Evolutionary conservation across 2,113 vertebrate genomes (phyloP).

Genomic region (Numenius arquata): DNA sequence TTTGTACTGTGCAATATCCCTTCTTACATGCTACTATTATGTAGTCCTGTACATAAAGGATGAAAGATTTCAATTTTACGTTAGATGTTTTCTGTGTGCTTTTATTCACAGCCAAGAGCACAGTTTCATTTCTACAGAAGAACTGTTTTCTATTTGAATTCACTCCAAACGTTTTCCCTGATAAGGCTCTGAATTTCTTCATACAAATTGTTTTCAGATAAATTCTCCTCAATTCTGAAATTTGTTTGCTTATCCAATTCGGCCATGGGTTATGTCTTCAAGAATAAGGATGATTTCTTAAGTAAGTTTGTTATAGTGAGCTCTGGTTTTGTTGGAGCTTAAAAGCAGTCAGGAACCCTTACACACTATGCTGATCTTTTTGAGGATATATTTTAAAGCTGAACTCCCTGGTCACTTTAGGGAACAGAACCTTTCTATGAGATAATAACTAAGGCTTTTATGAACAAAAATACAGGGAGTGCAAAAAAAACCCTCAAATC

Average conservation of each 20-base stretch:
- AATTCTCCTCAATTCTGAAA: neutral
- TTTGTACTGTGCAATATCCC: neutral
- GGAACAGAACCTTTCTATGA: neutral
- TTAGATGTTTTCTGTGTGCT: neutral
- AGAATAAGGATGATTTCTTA: neutral
- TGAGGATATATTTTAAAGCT: neutral
- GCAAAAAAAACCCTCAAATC: fast-evolving
- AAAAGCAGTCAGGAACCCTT: neutral
- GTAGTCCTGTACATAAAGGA: neutral
- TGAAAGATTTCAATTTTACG: neutral
- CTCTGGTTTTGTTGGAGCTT: neutral
- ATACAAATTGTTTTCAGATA: neutral
- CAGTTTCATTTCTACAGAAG: neutral
- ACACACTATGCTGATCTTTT: neutral
- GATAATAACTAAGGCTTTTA: neutral
- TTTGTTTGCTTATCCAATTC: neutral
- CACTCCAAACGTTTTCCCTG: neutral
- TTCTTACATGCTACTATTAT: neutral
- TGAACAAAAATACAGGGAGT: neutral
- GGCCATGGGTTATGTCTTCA: neutral
- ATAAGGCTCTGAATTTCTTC: neutral
- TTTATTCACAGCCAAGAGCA: neutral
- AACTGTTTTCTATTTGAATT: neutral
- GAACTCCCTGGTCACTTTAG: neutral
- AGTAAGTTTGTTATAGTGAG: neutral